Evolutionary conservation across 2,113 vertebrate genomes (phyloP).

Genomic region (Callionymus lyra): DNA sequence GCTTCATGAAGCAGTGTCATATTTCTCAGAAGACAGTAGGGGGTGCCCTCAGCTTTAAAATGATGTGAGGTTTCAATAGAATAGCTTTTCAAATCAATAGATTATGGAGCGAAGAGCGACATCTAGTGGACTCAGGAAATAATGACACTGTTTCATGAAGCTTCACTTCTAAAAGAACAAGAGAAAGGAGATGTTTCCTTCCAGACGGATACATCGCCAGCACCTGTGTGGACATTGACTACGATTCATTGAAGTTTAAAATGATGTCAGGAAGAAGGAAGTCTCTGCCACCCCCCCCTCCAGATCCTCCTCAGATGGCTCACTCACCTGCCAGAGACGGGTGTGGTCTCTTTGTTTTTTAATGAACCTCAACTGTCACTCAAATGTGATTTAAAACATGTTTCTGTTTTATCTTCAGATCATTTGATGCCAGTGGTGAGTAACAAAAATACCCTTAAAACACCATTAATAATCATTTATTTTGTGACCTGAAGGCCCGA

Average conservation of each 20-base stretch:
- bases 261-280: slow-evolving; percentile 16
- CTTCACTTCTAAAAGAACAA: background rate
- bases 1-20: no score
- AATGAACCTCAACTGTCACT: background rate
- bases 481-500: no score
- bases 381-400: background rate
- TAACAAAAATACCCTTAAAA: no score
- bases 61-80: no score
- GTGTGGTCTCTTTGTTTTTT: slow-evolving; percentile 24
- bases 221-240: slow-evolving; percentile 64
- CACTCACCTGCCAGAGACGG: slow-evolving; percentile 39
- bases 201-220: slow-evolving; percentile 69
- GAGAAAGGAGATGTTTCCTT: background rate
- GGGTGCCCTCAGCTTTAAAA: no score
- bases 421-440: background rate
- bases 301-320: slow-evolving; percentile 25
- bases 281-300: slow-evolving; percentile 42
- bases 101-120: no score
- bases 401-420: background rate
- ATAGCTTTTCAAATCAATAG: no score
- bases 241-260: slow-evolving; percentile 61
- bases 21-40: no score
- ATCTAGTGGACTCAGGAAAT: no score
- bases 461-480: slow-evolving; percentile 8
- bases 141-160: no score